A percentile compares a stretch with the other conserved stretches of the same genome.
phyloP scores from a whole-genome alignment of 2,797 vertebrate species.

The Syndactyla subalaris region DNA sequence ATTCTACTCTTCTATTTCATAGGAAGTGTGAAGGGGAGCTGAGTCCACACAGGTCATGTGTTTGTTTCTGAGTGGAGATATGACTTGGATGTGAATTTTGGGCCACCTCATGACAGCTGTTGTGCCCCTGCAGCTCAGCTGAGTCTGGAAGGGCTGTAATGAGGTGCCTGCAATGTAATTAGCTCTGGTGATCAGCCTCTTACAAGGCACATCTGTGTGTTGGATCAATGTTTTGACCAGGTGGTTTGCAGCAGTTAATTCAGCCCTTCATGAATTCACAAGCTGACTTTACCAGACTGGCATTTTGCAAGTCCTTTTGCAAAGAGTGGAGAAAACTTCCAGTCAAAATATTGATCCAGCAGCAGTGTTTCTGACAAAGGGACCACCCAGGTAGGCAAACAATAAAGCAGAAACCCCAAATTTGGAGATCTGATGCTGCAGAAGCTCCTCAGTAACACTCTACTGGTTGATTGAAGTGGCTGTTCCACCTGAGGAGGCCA shows the following conservation, averaged over 20 bases:
- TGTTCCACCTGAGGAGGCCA: background rate
- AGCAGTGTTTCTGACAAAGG: background rate
- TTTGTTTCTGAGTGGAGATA: background rate
- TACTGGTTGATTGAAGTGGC: background rate
- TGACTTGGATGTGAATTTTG: background rate
- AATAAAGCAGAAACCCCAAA: background rate
- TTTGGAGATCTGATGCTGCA: background rate
- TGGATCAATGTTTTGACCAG: background rate
- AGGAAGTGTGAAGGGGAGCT: background rate
- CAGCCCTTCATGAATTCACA: background rate
- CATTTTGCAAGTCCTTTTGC: background rate
- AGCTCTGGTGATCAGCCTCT: background rate
- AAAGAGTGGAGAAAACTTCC: background rate
- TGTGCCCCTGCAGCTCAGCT: background rate
- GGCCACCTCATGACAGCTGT: background rate
- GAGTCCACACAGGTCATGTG: fast-evolving
- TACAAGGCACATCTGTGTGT: background rate
- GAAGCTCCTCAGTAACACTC: background rate
- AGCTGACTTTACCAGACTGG: background rate
- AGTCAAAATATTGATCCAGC: background rate
- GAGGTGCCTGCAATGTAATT: background rate
- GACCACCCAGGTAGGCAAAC: background rate
- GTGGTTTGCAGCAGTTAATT: background rate
- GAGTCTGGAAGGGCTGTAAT: background rate
- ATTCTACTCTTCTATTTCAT: background rate